phyloP scores from a whole-genome alignment of 2,888 invertebrate genomes.

The Xestia ashworthii region DNA sequence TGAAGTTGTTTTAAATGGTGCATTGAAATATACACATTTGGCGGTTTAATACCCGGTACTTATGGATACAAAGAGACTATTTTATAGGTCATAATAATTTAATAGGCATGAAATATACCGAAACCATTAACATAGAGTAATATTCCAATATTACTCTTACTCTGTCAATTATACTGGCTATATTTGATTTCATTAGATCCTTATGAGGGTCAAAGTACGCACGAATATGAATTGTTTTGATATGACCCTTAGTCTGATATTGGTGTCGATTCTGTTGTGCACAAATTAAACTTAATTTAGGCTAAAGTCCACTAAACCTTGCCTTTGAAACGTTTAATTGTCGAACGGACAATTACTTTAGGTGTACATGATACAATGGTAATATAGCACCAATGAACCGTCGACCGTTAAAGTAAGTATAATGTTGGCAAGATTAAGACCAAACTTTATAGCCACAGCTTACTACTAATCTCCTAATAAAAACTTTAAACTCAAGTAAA shows the following conservation, averaged over 20 bases:
- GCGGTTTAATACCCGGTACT: background rate
- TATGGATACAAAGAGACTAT: constrained; percentile 13
- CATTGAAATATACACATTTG: constrained; percentile 9
- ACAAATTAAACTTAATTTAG: too few relatives aligned
- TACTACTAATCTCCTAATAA: constrained; percentile 3
- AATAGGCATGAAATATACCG: constrained; percentile 19
- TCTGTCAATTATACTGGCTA: background rate
- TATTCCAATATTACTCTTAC: background rate
- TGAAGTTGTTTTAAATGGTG: constrained; percentile 11
- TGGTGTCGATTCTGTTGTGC: background rate
- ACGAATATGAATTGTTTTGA: background rate
- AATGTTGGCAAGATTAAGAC: background rate
- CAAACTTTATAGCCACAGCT: background rate
- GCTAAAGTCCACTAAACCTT: too few relatives aligned
- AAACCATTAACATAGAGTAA: constrained; percentile 7
- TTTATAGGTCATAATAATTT: constrained; percentile 33
- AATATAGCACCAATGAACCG: background rate
- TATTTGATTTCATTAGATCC: background rate
- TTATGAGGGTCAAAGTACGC: background rate
- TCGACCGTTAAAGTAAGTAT: background rate
- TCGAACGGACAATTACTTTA: too few relatives aligned
- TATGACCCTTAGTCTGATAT: background rate
- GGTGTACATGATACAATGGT: background rate
- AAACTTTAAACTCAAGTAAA: constrained; percentile 16
- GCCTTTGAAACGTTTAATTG: too few relatives aligned